Conservation (phyloP, 1,140 invertebrate species). For the Caenorhabditis brenneri region DNA sequence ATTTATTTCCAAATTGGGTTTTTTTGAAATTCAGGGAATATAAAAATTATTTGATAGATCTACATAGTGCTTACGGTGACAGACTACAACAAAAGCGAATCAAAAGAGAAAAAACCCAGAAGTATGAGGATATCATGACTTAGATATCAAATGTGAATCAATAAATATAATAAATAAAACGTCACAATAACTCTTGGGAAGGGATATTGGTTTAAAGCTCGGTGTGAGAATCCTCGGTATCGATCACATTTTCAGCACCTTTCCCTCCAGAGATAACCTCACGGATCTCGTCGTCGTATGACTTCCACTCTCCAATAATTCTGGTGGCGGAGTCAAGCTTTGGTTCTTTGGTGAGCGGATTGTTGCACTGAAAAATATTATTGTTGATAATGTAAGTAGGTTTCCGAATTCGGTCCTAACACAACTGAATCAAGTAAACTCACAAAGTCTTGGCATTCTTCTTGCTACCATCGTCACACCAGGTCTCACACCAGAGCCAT, state of each 20-base stretch:
- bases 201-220: conserved; percentile 17
- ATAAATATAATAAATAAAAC: background rate
- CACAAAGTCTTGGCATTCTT: conserved; percentile 91
- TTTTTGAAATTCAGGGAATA: too few relatives aligned
- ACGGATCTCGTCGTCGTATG: conserved; percentile 93
- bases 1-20: too few relatives aligned
- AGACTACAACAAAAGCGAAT: too few relatives aligned
- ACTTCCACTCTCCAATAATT: conserved; percentile 94
- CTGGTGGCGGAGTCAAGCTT: conserved; percentile 94
- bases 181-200: background rate
- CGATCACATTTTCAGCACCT: background rate
- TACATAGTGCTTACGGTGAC: too few relatives aligned
- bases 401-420: too few relatives aligned
- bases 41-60: too few relatives aligned
- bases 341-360: conserved; percentile 97
- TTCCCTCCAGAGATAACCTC: conserved; percentile 77
- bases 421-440: background rate
- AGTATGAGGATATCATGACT: background rate
- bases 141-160: background rate
- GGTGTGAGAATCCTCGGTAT: background rate
- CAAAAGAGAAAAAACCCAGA: background rate
- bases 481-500: conserved; percentile 99
- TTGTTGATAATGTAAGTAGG: background rate
- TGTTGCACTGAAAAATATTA: conserved; percentile 84
- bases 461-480: conserved; percentile 92